phyloP scores from a whole-genome alignment of 1,140 invertebrate genomes.

The Diprion similis region DNA sequence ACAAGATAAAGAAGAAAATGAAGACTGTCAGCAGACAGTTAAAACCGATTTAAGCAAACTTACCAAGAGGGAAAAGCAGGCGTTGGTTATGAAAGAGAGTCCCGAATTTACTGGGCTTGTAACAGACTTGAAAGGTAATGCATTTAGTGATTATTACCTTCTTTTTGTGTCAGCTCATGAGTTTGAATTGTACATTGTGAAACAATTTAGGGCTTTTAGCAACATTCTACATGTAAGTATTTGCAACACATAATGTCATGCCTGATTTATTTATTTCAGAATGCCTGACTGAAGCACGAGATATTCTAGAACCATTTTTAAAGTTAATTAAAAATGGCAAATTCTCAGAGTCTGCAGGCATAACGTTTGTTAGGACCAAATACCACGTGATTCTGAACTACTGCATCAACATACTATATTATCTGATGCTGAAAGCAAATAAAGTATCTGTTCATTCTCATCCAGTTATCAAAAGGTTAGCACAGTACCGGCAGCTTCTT shows the following conservation, averaged over 20 bases:
- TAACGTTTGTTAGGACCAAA: conserved; percentile 74
- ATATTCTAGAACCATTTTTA: conserved; percentile 71
- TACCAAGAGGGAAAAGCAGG: conserved; percentile 75
- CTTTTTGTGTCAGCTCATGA: conserved; percentile 14
- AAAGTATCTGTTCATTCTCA: conserved; percentile 76
- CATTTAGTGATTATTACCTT: conserved; percentile 30
- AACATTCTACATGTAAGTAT: background rate
- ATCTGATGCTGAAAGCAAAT: conserved; percentile 82
- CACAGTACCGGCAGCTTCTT: conserved; percentile 80
- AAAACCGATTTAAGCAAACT: conserved; percentile 80
- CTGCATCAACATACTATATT: conserved; percentile 85
- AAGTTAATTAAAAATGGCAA: conserved; percentile 67
- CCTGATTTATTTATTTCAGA: conserved; percentile 49
- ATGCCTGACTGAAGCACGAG: conserved; percentile 68
- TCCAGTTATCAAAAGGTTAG: conserved; percentile 84
- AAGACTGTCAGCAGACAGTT: conserved; percentile 63
- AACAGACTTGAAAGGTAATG: conserved; percentile 78
- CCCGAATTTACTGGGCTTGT: conserved; percentile 82
- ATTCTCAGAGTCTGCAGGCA: conserved; percentile 64
- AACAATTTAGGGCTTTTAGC: background rate
- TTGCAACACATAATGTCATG: background rate
- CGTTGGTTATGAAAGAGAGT: conserved; percentile 81
- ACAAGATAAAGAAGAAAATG: conserved; percentile 42
- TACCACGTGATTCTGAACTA: conserved; percentile 81
- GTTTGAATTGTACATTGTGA: background rate